These are phyloP conservation scores for Ridgeia piscesae DNA, from an alignment of 1,140 invertebrate species.

Conservation along the genomic window DNA sequence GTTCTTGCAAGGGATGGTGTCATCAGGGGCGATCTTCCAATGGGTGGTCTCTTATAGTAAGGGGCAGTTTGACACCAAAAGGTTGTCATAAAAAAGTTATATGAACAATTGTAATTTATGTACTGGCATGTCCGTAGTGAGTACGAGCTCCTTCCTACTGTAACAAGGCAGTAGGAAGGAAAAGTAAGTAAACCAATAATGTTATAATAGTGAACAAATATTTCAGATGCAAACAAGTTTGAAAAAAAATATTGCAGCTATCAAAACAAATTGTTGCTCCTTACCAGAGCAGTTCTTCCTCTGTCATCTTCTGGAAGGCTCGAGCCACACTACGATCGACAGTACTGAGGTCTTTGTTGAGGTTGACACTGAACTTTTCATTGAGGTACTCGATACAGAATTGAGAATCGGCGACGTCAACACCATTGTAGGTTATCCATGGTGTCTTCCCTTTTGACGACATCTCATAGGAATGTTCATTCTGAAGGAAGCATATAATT, in stretches of 20 bases:
- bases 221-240: slow-evolving; percentile 26
- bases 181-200: no score
- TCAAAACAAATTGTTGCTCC: not conserved
- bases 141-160: no score
- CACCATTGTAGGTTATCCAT: slow-evolving; percentile 59
- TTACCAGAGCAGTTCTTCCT: slow-evolving; percentile 58
- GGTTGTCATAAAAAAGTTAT: no score
- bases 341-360: slow-evolving; percentile 39
- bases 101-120: no score
- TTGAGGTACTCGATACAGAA: slow-evolving; percentile 56
- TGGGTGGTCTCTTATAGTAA: no score
- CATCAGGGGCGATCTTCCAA: no score
- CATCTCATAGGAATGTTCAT: slow-evolving; percentile 42
- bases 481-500: slow-evolving; percentile 34
- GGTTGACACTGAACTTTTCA: slow-evolving; percentile 41
- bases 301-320: slow-evolving; percentile 52
- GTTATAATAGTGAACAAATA: no score
- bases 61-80: no score
- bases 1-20: no score
- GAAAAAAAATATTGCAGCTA: slow-evolving; percentile 26
- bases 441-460: slow-evolving; percentile 55
- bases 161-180: no score
- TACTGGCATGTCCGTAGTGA: no score
- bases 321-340: slow-evolving; percentile 41
- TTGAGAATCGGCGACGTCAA: slow-evolving; percentile 57